phyloP scores from a whole-genome alignment of 2,888 invertebrate species.

The Pristionchus japonicus region DNA sequence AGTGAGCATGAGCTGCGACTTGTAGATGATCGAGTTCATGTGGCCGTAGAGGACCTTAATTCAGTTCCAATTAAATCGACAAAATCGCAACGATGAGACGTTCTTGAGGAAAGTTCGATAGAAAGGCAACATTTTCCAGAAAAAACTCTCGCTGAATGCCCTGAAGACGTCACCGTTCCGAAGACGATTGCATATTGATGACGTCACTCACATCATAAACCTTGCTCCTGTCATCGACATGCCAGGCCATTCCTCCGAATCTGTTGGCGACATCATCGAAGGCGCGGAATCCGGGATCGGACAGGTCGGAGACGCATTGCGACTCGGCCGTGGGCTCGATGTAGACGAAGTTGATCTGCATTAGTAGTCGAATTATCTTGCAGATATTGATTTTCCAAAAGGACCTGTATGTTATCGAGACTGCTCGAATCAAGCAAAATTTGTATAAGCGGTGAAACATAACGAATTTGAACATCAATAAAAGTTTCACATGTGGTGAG shows the following conservation, averaged over 20 bases:
- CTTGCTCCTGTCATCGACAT: conserved; percentile 6
- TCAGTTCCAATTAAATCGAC: neutral
- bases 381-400: too few relatives aligned
- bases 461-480: too few relatives aligned
- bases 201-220: conserved; percentile 18
- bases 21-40: conserved; percentile 39
- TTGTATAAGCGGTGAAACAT: too few relatives aligned
- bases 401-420: too few relatives aligned
- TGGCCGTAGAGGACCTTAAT: conserved; percentile 31
- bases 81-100: too few relatives aligned
- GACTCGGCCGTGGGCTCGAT: conserved; percentile 23
- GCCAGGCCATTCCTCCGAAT: conserved; percentile 33
- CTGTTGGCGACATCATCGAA: conserved; percentile 28
- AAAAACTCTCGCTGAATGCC: neutral
- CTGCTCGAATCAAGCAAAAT: too few relatives aligned
- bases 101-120: neutral
- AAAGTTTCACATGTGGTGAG: too few relatives aligned
- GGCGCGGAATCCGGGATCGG: conserved; percentile 17
- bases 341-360: conserved; percentile 44
- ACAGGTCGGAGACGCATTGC: neutral
- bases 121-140: too few relatives aligned
- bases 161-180: neutral
- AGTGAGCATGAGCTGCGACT: conserved; percentile 34
- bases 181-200: too few relatives aligned
- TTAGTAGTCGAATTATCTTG: neutral